phyloP scores from a whole-genome alignment of 2,888 invertebrate genomes.

The Archaeoteleia sp. region DNA sequence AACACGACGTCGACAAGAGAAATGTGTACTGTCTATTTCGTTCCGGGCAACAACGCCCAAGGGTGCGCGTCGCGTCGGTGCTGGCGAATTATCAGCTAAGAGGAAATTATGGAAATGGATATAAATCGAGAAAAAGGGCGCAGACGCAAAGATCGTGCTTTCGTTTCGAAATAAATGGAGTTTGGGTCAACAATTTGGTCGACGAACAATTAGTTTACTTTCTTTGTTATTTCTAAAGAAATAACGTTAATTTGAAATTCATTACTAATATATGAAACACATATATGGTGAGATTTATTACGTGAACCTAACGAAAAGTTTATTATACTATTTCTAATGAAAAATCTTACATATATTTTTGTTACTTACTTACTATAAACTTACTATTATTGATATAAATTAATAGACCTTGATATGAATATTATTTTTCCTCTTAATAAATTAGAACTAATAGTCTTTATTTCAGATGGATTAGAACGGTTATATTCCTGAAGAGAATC shows the following conservation, averaged over 20 bases:
- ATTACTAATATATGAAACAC: background rate
- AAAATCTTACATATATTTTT: too few species aligned
- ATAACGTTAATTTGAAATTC: too few species aligned
- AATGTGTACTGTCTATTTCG: slow-evolving; percentile 45
- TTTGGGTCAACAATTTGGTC: slow-evolving; percentile 63
- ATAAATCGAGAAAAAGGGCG: slow-evolving; percentile 68
- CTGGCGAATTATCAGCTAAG: slow-evolving; percentile 70
- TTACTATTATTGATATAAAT: too few species aligned
- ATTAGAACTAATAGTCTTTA: too few species aligned
- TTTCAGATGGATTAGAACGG: too few species aligned
- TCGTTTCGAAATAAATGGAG: slow-evolving; percentile 60
- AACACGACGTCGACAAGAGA: slow-evolving; percentile 40
- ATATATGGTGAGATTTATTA: background rate
- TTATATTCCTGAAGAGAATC: background rate
- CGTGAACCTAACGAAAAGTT: too few species aligned
- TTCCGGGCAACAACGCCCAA: slow-evolving; percentile 53
- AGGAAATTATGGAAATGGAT: slow-evolving; percentile 74
- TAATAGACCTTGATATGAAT: too few species aligned
- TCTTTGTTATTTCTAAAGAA: slow-evolving; percentile 2
- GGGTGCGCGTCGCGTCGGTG: slow-evolving; percentile 54
- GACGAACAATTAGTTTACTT: slow-evolving; percentile 22
- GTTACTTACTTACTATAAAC: too few species aligned
- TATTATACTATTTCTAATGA: too few species aligned
- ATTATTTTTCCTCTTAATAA: too few species aligned
- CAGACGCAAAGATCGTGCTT: slow-evolving; percentile 34